Conservation (phyloP, 1,140 invertebrate genomes). For the Colletes latitarsis region DNA sequence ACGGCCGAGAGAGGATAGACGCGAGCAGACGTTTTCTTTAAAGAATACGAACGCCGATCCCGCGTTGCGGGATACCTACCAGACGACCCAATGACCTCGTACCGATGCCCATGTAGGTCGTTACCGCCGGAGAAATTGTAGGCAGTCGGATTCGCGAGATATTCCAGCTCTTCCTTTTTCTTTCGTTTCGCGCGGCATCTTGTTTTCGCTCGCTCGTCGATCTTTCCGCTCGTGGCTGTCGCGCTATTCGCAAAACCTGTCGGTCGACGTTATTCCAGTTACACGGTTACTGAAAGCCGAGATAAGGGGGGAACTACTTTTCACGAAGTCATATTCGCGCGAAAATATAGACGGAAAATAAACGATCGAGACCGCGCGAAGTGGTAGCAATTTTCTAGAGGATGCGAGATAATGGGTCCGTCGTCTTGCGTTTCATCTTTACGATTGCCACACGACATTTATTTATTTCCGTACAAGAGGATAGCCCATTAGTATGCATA, state of each 20-base stretch:
- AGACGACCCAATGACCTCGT: constrained; percentile 73
- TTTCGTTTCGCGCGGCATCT: not conserved
- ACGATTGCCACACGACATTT: too few species aligned
- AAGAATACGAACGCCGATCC: not conserved
- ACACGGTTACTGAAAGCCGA: not conserved
- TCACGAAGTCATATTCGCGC: not conserved
- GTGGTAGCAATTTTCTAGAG: too few species aligned
- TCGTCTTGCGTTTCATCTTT: too few species aligned
- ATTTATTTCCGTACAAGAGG: too few species aligned
- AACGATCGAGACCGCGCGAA: too few species aligned
- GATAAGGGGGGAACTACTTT: not conserved
- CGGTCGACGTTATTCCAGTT: too few species aligned
- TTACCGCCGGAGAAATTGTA: constrained; percentile 71
- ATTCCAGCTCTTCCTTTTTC: not conserved
- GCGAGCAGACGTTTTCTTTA: not conserved
- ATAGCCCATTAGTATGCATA: too few species aligned
- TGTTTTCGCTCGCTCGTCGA: not conserved
- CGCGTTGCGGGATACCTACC: constrained; percentile 45
- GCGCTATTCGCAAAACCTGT: too few species aligned
- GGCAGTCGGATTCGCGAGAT: constrained; percentile 51
- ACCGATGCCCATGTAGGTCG: constrained; percentile 71
- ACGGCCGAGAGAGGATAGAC: too few species aligned
- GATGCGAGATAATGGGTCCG: too few species aligned
- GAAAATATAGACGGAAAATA: too few species aligned
- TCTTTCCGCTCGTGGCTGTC: not conserved